A percentile compares a stretch with the other conserved stretches of the same genome.
These are phyloP conservation scores for Itoplectis maculator DNA, from an alignment of 2,888 invertebrate species.

Conservation along the genomic window DNA sequence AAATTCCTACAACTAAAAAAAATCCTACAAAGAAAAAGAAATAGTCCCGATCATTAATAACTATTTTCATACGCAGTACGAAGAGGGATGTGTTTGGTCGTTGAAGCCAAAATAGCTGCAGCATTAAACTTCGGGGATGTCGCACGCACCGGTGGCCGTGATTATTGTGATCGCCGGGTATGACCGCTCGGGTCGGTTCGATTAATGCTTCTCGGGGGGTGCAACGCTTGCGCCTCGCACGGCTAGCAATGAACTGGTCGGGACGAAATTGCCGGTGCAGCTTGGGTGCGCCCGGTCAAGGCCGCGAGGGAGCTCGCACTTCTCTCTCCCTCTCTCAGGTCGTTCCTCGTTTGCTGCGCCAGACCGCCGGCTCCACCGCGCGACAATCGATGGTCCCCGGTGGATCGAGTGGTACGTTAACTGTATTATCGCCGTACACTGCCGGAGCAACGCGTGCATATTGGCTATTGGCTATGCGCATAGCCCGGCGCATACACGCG, in stretches of 20 bases:
- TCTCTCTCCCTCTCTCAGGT: no score
- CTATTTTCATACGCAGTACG: no score
- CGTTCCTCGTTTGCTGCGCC: slow-evolving; percentile 5
- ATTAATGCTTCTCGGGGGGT: slow-evolving; percentile 5
- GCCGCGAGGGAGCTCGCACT: slow-evolving; percentile 29
- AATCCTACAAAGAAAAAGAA: no score
- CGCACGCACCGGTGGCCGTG: slow-evolving; percentile 8
- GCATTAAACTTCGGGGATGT: not conserved
- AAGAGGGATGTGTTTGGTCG: no score
- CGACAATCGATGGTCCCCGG: slow-evolving; percentile 38
- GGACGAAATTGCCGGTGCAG: slow-evolving; percentile 3
- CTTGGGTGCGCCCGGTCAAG: slow-evolving; percentile 39
- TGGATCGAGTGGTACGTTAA: slow-evolving; percentile 36
- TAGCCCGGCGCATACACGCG: no score
- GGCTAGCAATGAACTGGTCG: slow-evolving; percentile 28
- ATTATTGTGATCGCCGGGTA: not conserved
- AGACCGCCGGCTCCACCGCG: slow-evolving; percentile 11
- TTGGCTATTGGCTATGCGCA: not conserved
- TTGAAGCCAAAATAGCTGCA: not conserved
- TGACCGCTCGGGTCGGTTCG: slow-evolving; percentile 15
- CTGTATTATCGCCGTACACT: slow-evolving; percentile 32
- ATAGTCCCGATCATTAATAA: no score
- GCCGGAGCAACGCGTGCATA: not conserved
- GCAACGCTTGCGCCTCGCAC: slow-evolving; percentile 4
- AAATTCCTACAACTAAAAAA: no score